Base-by-base conservation (phyloP, 2,888 invertebrate species). In the Diarsia mendica region DNA sequence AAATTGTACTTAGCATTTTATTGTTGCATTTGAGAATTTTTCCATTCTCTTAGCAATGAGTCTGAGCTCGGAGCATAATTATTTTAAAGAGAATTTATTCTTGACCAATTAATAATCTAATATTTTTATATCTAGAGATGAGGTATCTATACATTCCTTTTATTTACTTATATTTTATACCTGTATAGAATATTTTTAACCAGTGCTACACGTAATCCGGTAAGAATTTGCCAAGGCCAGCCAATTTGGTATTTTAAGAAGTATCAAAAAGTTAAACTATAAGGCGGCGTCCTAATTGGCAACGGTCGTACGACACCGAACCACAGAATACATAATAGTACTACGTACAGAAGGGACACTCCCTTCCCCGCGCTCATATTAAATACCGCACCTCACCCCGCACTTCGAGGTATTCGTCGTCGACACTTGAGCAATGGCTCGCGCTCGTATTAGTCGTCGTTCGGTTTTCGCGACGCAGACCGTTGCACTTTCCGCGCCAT, bases 131-230 rank as follows among this genome's bases (percentile, higher is more conserved):
- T 72, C 49, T 65, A 73, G 48, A 85, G 44, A 67, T 61, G 76
- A 65, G 78, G 64, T 82, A 81, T 80, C 63, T 82, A 71, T 75
- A 89, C 80, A 80, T 76, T 87, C 84, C 79, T 75, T 77, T 72
- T 79, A 77, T 80, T 77, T 70, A 71, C 61, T 28, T 68, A 28
- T 23, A 68, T 3, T 1, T 69, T 72, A 67, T 28, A 46, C 15
- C 4, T 53, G 55, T 39, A 44, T 15, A 55, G 78, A 44, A 51
- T 65, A 74, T 64, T 74, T 80, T 65, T 51, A 74, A 81, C 28
- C 46, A 81, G 33, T 81, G 81, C 51, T 51, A 39, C 13, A 58
- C 1, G 44, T 46, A 33, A 46, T 55, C 9, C 10, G 13, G 13
- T 55, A 69, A 9, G 46, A 61, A 48, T 20, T 61, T 61, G 39